phyloP scores from a whole-genome alignment of 2,888 invertebrate genomes.

The Lycophotia porphyrea region DNA sequence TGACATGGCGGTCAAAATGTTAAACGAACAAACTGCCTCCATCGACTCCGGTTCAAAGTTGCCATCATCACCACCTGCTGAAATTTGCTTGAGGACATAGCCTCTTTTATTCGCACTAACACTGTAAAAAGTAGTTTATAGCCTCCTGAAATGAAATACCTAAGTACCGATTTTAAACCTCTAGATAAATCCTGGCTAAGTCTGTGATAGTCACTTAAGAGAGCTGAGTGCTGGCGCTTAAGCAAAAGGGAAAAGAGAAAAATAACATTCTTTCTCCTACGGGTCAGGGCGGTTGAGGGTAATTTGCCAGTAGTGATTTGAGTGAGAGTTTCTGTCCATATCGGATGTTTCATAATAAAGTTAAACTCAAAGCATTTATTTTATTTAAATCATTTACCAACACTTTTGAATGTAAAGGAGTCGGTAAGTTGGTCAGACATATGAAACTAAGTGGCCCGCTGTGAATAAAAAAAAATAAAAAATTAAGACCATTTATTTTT shows the following conservation, averaged over 20 bases:
- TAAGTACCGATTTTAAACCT: conserved; percentile 7
- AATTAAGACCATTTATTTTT: no score
- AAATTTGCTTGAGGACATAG: no score
- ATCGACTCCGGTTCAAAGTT: no score
- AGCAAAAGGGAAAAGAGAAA: background rate
- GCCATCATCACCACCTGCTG: no score
- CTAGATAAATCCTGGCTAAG: conserved; percentile 7
- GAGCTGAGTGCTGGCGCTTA: background rate
- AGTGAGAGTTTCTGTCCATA: background rate
- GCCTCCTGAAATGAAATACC: background rate
- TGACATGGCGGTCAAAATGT: no score
- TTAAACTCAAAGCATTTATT: background rate
- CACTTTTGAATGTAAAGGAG: background rate
- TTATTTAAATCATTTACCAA: background rate
- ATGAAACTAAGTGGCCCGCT: no score
- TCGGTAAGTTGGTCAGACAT: background rate
- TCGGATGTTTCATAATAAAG: background rate
- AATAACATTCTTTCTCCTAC: conserved; percentile 7
- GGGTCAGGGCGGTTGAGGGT: background rate
- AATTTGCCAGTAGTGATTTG: conserved; percentile 12
- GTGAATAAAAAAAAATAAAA: no score
- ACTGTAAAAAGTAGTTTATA: background rate
- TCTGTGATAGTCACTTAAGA: background rate
- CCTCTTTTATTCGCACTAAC: no score
- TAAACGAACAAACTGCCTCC: no score